Percentiles rank a stretch among this genome's conserved stretches.
Conservation (phyloP, 2,888 invertebrate species). For the Odontomyia ornata region DNA sequence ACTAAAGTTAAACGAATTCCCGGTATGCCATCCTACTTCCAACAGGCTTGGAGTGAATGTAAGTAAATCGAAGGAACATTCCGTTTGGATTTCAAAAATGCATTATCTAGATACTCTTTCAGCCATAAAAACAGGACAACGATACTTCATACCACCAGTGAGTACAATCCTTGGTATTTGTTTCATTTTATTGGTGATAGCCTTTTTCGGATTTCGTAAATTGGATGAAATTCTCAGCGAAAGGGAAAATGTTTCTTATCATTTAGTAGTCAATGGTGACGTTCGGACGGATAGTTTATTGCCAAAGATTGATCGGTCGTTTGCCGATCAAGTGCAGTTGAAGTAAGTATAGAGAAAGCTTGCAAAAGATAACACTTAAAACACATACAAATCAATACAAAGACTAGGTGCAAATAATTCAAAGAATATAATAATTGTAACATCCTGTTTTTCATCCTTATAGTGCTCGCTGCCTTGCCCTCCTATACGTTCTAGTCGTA, state of each 20-base stretch:
- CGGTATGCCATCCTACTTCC: slow-evolving; percentile 63
- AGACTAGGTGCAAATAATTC: not conserved
- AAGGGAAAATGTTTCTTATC: slow-evolving; percentile 44
- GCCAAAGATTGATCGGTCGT: slow-evolving; percentile 43
- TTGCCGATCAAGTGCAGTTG: slow-evolving; percentile 43
- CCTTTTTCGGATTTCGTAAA: slow-evolving; percentile 62
- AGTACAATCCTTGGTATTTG: slow-evolving; percentile 57
- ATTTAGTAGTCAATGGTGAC: slow-evolving; percentile 19
- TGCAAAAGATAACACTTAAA: not conserved
- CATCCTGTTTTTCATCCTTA: slow-evolving; percentile 27
- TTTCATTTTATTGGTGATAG: slow-evolving; percentile 56
- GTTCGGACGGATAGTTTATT: slow-evolving; percentile 7
- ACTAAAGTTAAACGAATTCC: slow-evolving; percentile 60
- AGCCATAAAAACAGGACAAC: slow-evolving; percentile 61
- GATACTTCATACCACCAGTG: slow-evolving; percentile 63
- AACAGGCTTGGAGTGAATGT: slow-evolving; percentile 61
- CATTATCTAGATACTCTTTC: slow-evolving; percentile 46
- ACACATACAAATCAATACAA: too few species aligned
- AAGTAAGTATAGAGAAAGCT: slow-evolving; percentile 42
- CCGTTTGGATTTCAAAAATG: slow-evolving; percentile 20
- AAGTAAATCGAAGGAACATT: slow-evolving; percentile 48
- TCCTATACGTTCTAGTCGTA: slow-evolving; percentile 74
- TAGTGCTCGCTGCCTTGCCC: slow-evolving; percentile 61
- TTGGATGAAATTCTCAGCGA: slow-evolving; percentile 53
- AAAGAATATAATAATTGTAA: not conserved